Evolutionary conservation across 1,140 invertebrate species (phyloP).

Genomic region (Meteorus sp.): DNA sequence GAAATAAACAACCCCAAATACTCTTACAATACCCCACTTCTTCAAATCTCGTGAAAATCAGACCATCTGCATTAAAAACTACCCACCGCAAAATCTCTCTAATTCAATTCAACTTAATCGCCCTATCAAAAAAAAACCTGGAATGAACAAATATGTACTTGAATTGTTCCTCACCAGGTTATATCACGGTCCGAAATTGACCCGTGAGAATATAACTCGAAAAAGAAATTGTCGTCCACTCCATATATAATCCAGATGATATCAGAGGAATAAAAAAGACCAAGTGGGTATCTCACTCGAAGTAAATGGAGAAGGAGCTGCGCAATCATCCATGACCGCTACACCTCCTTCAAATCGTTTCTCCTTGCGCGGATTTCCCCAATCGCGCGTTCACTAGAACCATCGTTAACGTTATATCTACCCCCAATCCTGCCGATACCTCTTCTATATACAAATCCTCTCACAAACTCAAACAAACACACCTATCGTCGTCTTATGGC

Average conservation of each 20-base stretch:
- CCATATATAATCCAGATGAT: too few relatives aligned
- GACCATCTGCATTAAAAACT: too few relatives aligned
- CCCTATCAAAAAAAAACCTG: too few relatives aligned
- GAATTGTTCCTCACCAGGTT: too few relatives aligned
- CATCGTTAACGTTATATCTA: not conserved
- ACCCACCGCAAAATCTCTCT: too few relatives aligned
- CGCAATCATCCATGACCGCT: constrained; percentile 15
- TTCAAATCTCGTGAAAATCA: too few relatives aligned
- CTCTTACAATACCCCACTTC: too few relatives aligned
- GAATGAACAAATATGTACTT: too few relatives aligned
- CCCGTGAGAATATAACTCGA: constrained; percentile 8
- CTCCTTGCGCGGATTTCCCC: not conserved
- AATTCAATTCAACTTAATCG: too few relatives aligned
- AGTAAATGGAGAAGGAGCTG: constrained; percentile 3
- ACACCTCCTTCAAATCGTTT: constrained; percentile 18
- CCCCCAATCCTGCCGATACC: not conserved
- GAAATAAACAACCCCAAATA: too few relatives aligned
- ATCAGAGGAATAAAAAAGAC: constrained; percentile 8
- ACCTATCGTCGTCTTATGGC: constrained; percentile 29
- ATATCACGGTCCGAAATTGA: too few relatives aligned
- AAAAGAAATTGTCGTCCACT: constrained; percentile 15
- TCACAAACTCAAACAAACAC: not conserved
- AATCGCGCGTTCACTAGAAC: not conserved
- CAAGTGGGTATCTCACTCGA: not conserved
- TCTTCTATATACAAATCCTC: not conserved